Evolutionary conservation across 1,140 invertebrate species (phyloP).

Genomic region (Drosophila baimaii): DNA sequence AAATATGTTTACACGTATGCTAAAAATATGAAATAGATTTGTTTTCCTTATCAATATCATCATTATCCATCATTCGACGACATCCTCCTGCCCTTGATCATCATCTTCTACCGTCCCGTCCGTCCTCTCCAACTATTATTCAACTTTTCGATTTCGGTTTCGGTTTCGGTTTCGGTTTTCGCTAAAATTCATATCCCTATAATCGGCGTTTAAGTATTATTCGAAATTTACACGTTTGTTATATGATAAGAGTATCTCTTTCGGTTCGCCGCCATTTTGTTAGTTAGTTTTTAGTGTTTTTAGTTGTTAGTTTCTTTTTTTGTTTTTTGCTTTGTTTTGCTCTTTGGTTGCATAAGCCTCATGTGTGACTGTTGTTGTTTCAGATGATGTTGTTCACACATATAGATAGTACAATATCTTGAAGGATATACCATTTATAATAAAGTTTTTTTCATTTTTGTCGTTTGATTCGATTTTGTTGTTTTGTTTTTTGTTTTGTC

Average conservation of each 20-base stretch:
- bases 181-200: slow-evolving; percentile 48
- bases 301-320: slow-evolving; percentile 10
- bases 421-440: slow-evolving; percentile 47
- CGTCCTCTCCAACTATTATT: slow-evolving; percentile 7
- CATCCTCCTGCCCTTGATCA: slow-evolving; percentile 1
- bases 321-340: slow-evolving; percentile 3
- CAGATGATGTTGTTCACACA: slow-evolving; percentile 41
- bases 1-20: slow-evolving; percentile 72
- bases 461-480: slow-evolving; percentile 50
- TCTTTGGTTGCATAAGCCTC: slow-evolving; percentile 64
- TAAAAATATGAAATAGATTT: slow-evolving; percentile 76
- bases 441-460: slow-evolving; percentile 39
- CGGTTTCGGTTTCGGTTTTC: slow-evolving; percentile 26
- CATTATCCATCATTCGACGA: slow-evolving; percentile 23
- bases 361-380: slow-evolving; percentile 52
- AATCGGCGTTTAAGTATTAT: slow-evolving; percentile 53
- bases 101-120: background rate
- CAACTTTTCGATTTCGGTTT: slow-evolving; percentile 51
- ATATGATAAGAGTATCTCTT: slow-evolving; percentile 36
- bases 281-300: slow-evolving; percentile 16
- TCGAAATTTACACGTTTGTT: slow-evolving; percentile 70
- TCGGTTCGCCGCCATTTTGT: slow-evolving; percentile 10
- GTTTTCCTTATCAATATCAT: slow-evolving; percentile 49
- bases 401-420: slow-evolving; percentile 51
- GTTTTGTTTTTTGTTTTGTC: slow-evolving; percentile 21